Evolutionary conservation across 1,140 invertebrate species (phyloP).

Genomic region (Gonatopus flavifemur): DNA sequence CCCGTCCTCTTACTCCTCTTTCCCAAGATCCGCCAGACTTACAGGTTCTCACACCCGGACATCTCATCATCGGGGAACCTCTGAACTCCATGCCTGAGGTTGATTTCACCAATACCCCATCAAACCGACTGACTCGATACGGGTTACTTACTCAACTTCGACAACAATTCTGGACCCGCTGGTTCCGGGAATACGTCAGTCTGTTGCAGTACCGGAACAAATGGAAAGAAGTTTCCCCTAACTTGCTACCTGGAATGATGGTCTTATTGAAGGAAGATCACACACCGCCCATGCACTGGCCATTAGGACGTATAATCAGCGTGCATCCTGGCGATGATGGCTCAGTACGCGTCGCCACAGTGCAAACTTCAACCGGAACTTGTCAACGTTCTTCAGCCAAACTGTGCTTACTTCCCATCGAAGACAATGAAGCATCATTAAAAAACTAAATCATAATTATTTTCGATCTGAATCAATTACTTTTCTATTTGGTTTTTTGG

Average conservation of each 20-base stretch:
- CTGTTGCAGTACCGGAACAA: not conserved
- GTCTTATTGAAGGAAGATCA: not conserved
- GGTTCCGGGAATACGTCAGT: not conserved
- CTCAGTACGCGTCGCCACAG: too few relatives aligned
- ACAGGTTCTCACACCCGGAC: slow-evolving; percentile 16
- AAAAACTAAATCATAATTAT: too few relatives aligned
- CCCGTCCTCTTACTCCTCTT: slow-evolving; percentile 20
- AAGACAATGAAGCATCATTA: too few relatives aligned
- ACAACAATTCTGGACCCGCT: not conserved
- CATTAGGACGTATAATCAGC: not conserved
- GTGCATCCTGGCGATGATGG: not conserved
- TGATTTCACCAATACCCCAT: not conserved
- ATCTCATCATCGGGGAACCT: slow-evolving; percentile 12
- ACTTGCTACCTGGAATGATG: not conserved
- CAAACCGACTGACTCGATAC: not conserved
- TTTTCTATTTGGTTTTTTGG: too few relatives aligned
- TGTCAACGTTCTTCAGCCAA: too few relatives aligned
- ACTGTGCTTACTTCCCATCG: too few relatives aligned
- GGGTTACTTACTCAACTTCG: not conserved
- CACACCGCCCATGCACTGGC: not conserved
- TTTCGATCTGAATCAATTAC: too few relatives aligned
- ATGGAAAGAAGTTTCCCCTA: not conserved
- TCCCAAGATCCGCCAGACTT: slow-evolving; percentile 21
- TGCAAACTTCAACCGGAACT: too few relatives aligned
- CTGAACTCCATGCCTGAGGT: not conserved